Base-by-base conservation (phyloP, 2,113 vertebrate species). In the Peromyscus polionotus region DNA sequence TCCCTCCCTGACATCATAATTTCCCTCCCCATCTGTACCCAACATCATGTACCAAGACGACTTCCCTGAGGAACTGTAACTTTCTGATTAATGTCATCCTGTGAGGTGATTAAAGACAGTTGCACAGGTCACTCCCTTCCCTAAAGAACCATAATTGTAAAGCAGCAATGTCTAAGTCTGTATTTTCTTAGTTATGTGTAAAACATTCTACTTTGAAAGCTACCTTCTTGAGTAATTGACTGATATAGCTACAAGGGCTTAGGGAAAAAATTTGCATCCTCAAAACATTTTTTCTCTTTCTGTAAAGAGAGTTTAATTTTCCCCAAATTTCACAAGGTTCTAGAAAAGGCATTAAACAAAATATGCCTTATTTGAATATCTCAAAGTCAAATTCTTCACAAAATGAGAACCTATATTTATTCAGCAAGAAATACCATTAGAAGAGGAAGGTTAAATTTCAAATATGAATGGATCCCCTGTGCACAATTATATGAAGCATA, bases 21-120 rank as follows among this genome's bases (percentile, higher is more conserved):
- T 86, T 93, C 96, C 95, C 80, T 85, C 54, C 61, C 77, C 73
- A 81, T 76, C 93, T 92, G 77, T 76, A 85, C 90, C 1, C 65
- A 93, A 88, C 83, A 75, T 72, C 89, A 1, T 77, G 89, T 91
- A 96, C 96, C 90, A 94, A 95, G 93, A 90, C 42, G 92, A 73
- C 77, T 93, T 94, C 96, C 93, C 73, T 42, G 42, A 67, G 94
- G 91, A 96, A 70, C 92, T 88, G 77, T 95, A 92, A 94, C 93
- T 95, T 95, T 76, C 96, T 95, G 94, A 96, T 95, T 90, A 87
- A 96, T 94, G 79, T 39, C 68, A 94, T 16, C 28, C 90, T 79
- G 85, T 81, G 54, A 96, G 81, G 84, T 89, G 91, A 95, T 84
- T 89, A 95, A 92, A 31, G 96, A 95, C 77, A 90, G 83, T 36